phyloP scores from a whole-genome alignment of 2,797 vertebrate genomes.

The Sebastes alutus region DNA sequence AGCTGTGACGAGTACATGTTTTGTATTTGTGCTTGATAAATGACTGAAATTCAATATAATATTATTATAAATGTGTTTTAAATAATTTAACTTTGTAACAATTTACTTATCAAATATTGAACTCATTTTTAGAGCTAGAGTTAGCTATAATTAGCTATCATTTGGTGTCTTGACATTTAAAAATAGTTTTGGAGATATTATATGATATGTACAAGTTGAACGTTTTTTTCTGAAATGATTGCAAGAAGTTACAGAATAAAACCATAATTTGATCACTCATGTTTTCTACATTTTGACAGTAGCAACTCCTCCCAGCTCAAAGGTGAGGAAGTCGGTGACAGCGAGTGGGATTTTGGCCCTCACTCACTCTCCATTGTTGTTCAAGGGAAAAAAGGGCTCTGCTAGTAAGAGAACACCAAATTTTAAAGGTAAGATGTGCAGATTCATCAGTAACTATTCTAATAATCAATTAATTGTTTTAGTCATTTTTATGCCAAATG shows the following conservation, averaged over 20 bases:
- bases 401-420: constrained; percentile 51
- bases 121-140: not conserved
- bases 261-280: not conserved
- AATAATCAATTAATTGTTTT: too few relatives aligned
- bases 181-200: not conserved
- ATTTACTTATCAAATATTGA: not conserved
- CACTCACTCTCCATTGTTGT: constrained; percentile 92
- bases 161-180: not conserved
- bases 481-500: too few relatives aligned
- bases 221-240: not conserved
- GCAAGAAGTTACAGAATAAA: not conserved
- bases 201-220: not conserved
- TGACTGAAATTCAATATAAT: not conserved
- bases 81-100: not conserved
- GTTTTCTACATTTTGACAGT: constrained; percentile 24
- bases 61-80: not conserved
- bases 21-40: not conserved
- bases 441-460: too few relatives aligned
- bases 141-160: not conserved
- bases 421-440: constrained; percentile 21
- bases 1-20: not conserved
- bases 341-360: constrained; percentile 90
- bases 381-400: constrained; percentile 74
- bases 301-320: constrained; percentile 79
- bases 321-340: constrained; percentile 79